Evolutionary conservation across 2,797 vertebrate species (phyloP).

Genomic region (Smutsia gigantea): DNA sequence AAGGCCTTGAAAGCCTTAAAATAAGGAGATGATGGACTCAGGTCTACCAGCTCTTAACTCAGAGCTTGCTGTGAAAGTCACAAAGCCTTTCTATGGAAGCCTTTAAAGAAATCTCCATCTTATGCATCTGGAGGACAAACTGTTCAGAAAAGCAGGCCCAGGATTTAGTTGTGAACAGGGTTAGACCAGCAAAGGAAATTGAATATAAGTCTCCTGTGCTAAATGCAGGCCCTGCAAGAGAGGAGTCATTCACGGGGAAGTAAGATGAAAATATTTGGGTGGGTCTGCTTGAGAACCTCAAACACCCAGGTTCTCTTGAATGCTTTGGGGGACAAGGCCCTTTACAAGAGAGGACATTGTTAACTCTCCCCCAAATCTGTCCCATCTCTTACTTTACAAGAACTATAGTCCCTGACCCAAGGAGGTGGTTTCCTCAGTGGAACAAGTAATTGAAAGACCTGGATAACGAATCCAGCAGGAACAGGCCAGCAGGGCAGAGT

Average conservation of each 20-base stretch:
- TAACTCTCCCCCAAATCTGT: background rate
- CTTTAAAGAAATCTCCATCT: background rate
- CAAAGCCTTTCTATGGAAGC: background rate
- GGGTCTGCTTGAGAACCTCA: background rate
- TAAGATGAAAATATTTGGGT: background rate
- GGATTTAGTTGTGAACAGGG: background rate
- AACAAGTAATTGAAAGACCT: background rate
- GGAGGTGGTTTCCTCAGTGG: background rate
- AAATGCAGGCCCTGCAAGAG: background rate
- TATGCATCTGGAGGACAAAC: background rate
- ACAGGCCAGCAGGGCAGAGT: background rate
- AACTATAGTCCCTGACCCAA: background rate
- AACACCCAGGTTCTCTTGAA: background rate
- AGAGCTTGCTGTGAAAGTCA: background rate
- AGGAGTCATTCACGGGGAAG: background rate
- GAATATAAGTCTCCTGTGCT: background rate
- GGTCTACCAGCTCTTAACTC: background rate
- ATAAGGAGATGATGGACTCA: background rate
- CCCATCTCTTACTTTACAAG: background rate
- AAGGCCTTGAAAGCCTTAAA: background rate
- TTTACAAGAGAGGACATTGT: background rate
- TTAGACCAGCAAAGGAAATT: constrained; percentile 1
- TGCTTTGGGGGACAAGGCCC: background rate
- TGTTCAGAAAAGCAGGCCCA: background rate
- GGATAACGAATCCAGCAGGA: background rate